Evolutionary conservation across 2,888 invertebrate species (phyloP), one percentile per base, ranked within the genome.

Genomic region (Philereme vetulata): DNA sequence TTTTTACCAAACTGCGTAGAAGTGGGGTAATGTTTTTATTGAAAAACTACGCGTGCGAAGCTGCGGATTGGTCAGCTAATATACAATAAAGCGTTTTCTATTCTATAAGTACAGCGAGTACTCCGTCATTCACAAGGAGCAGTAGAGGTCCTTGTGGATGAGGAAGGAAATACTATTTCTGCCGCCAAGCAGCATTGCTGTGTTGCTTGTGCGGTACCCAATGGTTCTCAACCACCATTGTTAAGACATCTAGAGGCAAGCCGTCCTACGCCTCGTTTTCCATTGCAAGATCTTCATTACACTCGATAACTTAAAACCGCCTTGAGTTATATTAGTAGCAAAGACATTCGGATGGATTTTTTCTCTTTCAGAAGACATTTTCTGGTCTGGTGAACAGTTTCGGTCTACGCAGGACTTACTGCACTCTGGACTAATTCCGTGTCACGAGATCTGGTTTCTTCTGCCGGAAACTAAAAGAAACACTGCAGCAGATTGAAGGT

Each of bases 211-310:
- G n/a, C 35, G 35, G 35, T 4, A 35, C 35, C 35, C 7, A 35
- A 35, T 3, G 35, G 5, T 3, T 93, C 90, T 89, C 70, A 92
- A 3, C 87, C 93, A 0, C 80, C 93, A 62, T 64, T 93, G 64
- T 74, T 93, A 70, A 76, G 94, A 44, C 80, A 94, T 71, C 66
- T 88, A 1, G 94, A 94, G 65, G 95, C 0, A 85, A 93, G 72
- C 82, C 94, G 5, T 94, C 95, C 71, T 96, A 59, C 95, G 95
- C 0, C 95, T 94, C 86, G 93, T 95, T 4, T 93, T 96, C 82
- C 93, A 94, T 40, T 95, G 95, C 0, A 96, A 96, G 75, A 88
- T 96, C 0, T 95, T n/a, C n/a, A n/a, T n/a, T n/a, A n/a, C n/a
- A n/a, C n/a, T n/a, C n/a, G n/a, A n/a, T n/a, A n/a, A n/a, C n/a